Evolutionary conservation across 1,140 invertebrate species (phyloP).

Genomic region (Atta colombica): DNA sequence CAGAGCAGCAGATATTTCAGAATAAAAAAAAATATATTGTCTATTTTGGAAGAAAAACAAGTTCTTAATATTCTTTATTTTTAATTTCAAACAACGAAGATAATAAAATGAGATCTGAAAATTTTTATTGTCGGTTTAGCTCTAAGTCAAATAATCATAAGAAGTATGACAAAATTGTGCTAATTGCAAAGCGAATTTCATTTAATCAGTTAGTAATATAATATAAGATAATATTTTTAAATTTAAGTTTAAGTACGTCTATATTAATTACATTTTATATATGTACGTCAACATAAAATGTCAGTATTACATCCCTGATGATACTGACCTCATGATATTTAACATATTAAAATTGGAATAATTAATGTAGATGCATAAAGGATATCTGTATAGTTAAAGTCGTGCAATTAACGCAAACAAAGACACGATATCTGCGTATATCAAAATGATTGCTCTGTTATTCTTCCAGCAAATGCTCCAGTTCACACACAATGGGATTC

Average conservation of each 20-base stretch:
- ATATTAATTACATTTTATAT: slow-evolving; percentile 9
- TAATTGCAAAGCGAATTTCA: neutral
- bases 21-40: neutral
- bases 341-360: slow-evolving; percentile 4
- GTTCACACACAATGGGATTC: slow-evolving; percentile 20
- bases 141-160: neutral
- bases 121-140: neutral
- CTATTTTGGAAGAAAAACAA: neutral
- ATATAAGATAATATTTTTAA: neutral
- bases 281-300: neutral
- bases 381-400: slow-evolving; percentile 24
- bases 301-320: slow-evolving; percentile 4
- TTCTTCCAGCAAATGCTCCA: slow-evolving; percentile 18
- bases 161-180: neutral
- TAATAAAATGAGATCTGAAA: neutral
- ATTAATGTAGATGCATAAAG: slow-evolving; percentile 6
- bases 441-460: slow-evolving; percentile 28
- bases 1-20: neutral
- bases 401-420: neutral
- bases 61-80: neutral
- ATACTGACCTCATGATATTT: neutral
- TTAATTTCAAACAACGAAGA: neutral
- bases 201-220: neutral
- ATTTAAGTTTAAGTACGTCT: neutral
- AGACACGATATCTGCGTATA: neutral